These are phyloP conservation scores for Tuta absoluta DNA, from an alignment of 2,888 invertebrate species.

Conservation along the genomic window DNA sequence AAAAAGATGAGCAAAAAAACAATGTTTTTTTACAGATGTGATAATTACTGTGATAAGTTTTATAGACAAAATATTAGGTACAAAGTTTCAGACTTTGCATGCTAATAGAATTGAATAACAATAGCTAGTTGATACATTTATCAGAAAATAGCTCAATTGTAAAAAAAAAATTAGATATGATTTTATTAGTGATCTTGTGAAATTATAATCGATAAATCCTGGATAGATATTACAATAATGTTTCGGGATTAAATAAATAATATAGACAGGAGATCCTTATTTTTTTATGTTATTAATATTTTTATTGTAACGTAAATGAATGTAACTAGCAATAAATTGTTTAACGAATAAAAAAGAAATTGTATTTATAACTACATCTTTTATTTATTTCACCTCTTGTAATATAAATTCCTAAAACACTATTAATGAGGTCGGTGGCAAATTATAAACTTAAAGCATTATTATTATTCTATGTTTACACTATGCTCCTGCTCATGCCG, in stretches of 20 bases:
- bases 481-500: too few relatives aligned
- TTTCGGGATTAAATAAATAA: conserved; percentile 34
- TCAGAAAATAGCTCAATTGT: background rate
- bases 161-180: background rate
- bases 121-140: background rate
- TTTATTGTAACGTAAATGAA: conserved; percentile 41
- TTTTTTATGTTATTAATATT: conserved; percentile 37
- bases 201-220: background rate
- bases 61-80: conserved; percentile 5
- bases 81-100: background rate
- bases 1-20: conserved; percentile 25
- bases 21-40: conserved; percentile 55
- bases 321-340: conserved; percentile 43
- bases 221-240: background rate
- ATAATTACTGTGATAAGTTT: conserved; percentile 69
- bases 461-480: too few relatives aligned
- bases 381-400: too few relatives aligned
- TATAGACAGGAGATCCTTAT: conserved; percentile 42
- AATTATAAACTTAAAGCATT: too few relatives aligned
- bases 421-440: too few relatives aligned
- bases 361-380: conserved; percentile 24
- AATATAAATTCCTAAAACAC: too few relatives aligned
- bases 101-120: background rate
- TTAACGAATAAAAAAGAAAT: conserved; percentile 41
- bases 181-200: background rate